A percentile compares a stretch with the other conserved stretches of the same genome.
phyloP scores from a whole-genome alignment of 2,888 invertebrate species.

The Aplocera efformata region DNA sequence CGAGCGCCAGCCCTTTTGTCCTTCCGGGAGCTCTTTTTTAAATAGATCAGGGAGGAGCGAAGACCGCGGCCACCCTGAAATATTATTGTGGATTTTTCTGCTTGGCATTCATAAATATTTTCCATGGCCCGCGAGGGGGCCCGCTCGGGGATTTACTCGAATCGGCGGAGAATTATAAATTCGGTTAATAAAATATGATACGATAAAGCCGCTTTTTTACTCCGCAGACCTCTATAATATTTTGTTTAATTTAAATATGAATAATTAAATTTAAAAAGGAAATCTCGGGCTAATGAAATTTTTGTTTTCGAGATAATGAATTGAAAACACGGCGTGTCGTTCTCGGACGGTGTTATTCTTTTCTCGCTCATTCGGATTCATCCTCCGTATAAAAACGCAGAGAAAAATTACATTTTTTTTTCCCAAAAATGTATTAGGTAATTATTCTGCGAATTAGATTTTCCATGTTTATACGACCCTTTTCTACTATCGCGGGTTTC shows the following conservation, averaged over 20 bases:
- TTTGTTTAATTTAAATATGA: slow-evolving; percentile 81
- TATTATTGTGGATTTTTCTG: slow-evolving; percentile 81
- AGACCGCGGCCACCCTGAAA: slow-evolving; percentile 74
- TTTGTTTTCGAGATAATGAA: slow-evolving; percentile 81
- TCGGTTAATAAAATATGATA: slow-evolving; percentile 80
- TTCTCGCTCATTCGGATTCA: slow-evolving; percentile 74
- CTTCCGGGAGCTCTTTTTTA: slow-evolving; percentile 78
- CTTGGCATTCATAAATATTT: slow-evolving; percentile 79
- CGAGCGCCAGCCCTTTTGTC: slow-evolving; percentile 74
- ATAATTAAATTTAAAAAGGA: slow-evolving; percentile 80
- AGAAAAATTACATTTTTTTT: slow-evolving; percentile 48
- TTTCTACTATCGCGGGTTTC: slow-evolving; percentile 46
- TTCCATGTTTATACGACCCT: slow-evolving; percentile 60
- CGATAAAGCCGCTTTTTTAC: slow-evolving; percentile 70
- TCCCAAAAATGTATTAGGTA: slow-evolving; percentile 63
- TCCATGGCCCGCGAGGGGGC: slow-evolving; percentile 47
- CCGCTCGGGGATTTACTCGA: slow-evolving; percentile 63
- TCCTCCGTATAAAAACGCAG: slow-evolving; percentile 56
- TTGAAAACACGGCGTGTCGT: slow-evolving; percentile 75
- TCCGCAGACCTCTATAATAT: slow-evolving; percentile 76
- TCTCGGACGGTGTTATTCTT: slow-evolving; percentile 71
- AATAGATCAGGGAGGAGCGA: slow-evolving; percentile 78
- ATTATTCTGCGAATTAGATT: slow-evolving; percentile 59
- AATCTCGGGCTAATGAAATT: slow-evolving; percentile 78
- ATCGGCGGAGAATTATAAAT: slow-evolving; percentile 79